Percentiles rank a stretch among this genome's conserved stretches.
Evolutionary conservation across 2,797 vertebrate genomes (phyloP).

Genomic region (Pseudotriccus pelzelni): DNA sequence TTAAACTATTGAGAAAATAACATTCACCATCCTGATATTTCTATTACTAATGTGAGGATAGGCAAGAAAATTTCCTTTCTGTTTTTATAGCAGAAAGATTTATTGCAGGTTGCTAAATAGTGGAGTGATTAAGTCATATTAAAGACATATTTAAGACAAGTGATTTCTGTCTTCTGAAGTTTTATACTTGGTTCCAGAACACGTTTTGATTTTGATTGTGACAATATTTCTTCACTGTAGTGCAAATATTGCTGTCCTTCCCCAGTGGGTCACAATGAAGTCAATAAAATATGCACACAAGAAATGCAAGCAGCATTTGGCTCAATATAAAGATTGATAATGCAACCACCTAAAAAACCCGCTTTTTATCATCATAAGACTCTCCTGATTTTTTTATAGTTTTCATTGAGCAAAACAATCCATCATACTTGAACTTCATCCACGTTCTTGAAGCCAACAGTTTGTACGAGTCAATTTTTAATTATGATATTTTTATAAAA

Average conservation of each 20-base stretch:
- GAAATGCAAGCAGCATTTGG: slow-evolving; percentile 18
- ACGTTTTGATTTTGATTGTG: neutral
- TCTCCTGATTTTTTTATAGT: neutral
- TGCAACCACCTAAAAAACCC: neutral
- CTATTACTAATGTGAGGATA: neutral
- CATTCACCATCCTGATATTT: neutral
- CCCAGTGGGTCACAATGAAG: neutral
- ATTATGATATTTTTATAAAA: slow-evolving; percentile 51
- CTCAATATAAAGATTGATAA: slow-evolving; percentile 62
- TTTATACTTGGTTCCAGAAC: slow-evolving; percentile 3
- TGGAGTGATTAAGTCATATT: neutral
- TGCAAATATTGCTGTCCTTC: slow-evolving; percentile 22
- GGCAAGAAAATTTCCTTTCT: neutral
- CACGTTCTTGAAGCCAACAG: neutral
- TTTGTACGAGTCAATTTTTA: slow-evolving; percentile 54
- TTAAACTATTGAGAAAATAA: neutral
- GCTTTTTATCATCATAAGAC: slow-evolving; percentile 46
- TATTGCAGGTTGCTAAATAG: slow-evolving; percentile 16
- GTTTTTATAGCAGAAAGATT: slow-evolving; percentile 1
- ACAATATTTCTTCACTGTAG: neutral
- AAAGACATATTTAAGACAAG: neutral
- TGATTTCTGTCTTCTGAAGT: slow-evolving; percentile 4
- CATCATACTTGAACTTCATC: slow-evolving; percentile 21
- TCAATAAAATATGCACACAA: slow-evolving; percentile 46
- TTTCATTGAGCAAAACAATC: slow-evolving; percentile 47